These are phyloP conservation scores for Camelus dromedarius DNA, from an alignment of 2,113 vertebrate genomes.

Conservation along the genomic window DNA sequence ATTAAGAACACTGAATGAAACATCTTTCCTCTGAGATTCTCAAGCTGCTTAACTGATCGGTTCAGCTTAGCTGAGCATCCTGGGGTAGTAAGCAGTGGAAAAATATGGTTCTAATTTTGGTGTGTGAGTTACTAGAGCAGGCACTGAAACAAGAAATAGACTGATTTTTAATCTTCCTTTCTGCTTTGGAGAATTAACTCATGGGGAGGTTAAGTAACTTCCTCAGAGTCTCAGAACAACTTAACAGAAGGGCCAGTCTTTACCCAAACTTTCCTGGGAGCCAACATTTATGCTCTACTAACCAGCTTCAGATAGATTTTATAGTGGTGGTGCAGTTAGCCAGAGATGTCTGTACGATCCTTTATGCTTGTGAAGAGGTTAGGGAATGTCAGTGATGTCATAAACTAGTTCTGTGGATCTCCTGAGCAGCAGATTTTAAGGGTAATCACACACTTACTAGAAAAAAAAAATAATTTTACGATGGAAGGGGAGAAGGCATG, in stretches of 20 bases:
- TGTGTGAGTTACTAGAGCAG: not conserved
- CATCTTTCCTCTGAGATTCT: slow-evolving; percentile 49
- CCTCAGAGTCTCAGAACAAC: slow-evolving; percentile 28
- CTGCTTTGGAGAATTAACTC: not conserved
- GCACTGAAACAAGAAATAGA: slow-evolving; percentile 14
- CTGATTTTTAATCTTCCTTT: slow-evolving; percentile 49
- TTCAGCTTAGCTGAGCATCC: not conserved
- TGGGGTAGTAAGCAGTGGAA: not conserved
- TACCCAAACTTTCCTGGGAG: not conserved
- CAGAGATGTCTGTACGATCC: not conserved
- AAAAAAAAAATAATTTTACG: slow-evolving; percentile 39
- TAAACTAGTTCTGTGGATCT: not conserved
- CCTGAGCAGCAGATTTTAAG: not conserved
- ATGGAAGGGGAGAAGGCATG: not conserved
- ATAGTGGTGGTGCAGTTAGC: not conserved
- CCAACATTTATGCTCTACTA: not conserved
- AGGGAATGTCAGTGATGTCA: not conserved
- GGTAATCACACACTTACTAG: slow-evolving; percentile 8
- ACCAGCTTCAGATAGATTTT: slow-evolving; percentile 4
- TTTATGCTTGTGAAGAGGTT: slow-evolving; percentile 33
- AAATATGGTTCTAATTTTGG: not conserved
- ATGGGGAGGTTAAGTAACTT: not conserved
- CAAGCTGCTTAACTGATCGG: slow-evolving; percentile 32
- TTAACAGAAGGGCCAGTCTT: not conserved
- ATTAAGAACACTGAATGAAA: slow-evolving; percentile 16